Base-by-base conservation (phyloP, 2,113 vertebrate genomes). In the Asarcornis scutulata region DNA sequence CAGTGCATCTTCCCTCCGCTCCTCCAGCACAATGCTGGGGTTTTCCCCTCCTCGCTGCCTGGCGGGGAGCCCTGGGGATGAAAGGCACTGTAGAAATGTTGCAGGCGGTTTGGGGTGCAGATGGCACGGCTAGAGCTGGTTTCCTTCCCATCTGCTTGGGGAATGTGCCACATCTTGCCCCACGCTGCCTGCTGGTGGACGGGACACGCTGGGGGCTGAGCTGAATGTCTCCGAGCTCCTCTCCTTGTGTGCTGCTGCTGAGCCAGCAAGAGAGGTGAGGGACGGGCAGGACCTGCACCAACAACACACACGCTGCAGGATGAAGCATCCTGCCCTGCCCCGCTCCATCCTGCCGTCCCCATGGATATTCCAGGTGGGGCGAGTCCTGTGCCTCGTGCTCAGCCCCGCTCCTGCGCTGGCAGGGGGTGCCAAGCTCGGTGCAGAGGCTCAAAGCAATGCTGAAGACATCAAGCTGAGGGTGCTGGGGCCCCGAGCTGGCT, bases 301-400 rank as follows among this genome's bases (percentile, higher is more conserved):
- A 8, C 18, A 53, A 13, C 71, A 76, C 25, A 7, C 16, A 26
- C 0, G 0, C 53, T 22, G 31, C 71, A 92, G 90, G 58, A 84
- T 56, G 14, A 27, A 56, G 31, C 9, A 22, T 26, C 88, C 62
- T 36, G 64, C 26, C 36, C 50, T 68, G 73, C 52, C 31, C 25
- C 0, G 0, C 44, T 66, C 66, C 0, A 2, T 73, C 85, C 89
- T 84, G 74, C 38, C 0, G 0, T 44, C 60, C 59, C 52, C 78
- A 74, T 81, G 90, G 88, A 96, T 95, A 83, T 85, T 95, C 81
- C 92, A 93, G 93, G 88, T 94, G 96, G 82, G 91, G 14, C 1
- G 75, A 82, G 81, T 21, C 20, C 83, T 72, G 52, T 55, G 72
- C 59, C 34, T 73, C 29, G 13, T 23, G 31, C 67, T 79, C 78